Percentiles rank a stretch among this genome's conserved stretches.
Conservation (phyloP, 53 echinoderm and acorn worm genomes). For the Henricia sp. region DNA sequence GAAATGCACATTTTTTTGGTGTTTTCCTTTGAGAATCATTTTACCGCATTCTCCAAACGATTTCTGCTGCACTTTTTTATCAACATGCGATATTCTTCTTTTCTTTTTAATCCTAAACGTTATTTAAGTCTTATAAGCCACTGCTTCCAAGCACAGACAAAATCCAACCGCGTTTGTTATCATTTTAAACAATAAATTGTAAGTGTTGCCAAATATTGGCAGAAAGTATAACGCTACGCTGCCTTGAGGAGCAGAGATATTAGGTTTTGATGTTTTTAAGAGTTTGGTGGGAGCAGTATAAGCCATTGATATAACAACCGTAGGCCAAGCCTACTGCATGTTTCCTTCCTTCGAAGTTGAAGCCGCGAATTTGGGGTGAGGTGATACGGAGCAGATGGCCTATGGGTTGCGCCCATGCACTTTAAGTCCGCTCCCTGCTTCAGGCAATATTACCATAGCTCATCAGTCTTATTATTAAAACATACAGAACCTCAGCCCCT, state of each 20-base stretch:
- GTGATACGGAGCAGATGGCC: no score
- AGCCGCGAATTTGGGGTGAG: no score
- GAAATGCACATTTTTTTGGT: no score
- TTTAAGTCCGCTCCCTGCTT: conserved; percentile 12
- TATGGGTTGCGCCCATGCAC: conserved; percentile 1
- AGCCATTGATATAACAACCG: conserved; percentile 60
- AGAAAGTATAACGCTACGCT: conserved; percentile 43
- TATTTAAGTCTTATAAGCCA: no score
- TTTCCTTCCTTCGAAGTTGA: no score
- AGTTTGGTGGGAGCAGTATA: conserved; percentile 52
- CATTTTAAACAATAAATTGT: conserved; percentile 66
- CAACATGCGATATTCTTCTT: no score
- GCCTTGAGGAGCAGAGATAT: conserved; percentile 53
- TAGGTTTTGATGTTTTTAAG: conserved; percentile 40
- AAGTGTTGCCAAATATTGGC: conserved; percentile 66
- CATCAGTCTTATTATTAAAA: conserved; percentile 66
- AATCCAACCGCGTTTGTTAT: conserved; percentile 51
- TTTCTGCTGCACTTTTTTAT: no score
- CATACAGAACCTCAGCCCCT: conserved; percentile 46
- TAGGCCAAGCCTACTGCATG: conserved; percentile 16
- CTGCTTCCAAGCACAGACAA: no score
- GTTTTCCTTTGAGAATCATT: no score
- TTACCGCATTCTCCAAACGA: no score
- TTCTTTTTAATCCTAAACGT: no score
- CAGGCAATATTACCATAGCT: conserved; percentile 53